Conservation (phyloP, 2,888 invertebrate species). For the Agriopis marginaria region DNA sequence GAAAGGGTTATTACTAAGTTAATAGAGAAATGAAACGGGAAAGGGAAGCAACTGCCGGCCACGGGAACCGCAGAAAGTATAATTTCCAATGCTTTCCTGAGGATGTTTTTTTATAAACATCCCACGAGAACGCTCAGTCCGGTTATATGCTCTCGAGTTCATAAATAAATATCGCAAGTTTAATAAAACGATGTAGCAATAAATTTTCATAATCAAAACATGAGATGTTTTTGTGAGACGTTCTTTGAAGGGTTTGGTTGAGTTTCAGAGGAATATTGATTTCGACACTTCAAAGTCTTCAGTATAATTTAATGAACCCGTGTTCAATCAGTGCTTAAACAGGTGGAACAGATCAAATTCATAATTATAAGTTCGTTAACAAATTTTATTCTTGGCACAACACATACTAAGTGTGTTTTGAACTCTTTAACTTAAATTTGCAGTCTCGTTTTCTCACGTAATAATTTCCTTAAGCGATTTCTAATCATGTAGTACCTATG, state of each 20-base stretch:
- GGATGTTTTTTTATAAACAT: conserved; percentile 37
- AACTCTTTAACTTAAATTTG: too few relatives aligned
- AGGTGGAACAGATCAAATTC: background rate
- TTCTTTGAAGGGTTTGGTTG: background rate
- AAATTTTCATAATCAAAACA: conserved; percentile 12
- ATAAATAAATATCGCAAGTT: conserved; percentile 18
- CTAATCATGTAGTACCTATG: too few relatives aligned
- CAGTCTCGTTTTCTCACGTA: too few relatives aligned
- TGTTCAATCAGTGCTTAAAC: background rate
- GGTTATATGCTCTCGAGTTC: conserved; percentile 15
- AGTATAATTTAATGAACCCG: background rate
- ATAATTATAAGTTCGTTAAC: background rate
- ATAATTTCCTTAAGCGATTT: too few relatives aligned
- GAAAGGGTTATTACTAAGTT: too few relatives aligned
- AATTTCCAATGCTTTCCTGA: conserved; percentile 32
- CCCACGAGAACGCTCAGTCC: conserved; percentile 22
- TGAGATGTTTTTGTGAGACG: conserved; percentile 12
- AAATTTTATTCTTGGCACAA: too few relatives aligned
- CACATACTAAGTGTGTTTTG: too few relatives aligned
- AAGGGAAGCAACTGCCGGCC: conserved; percentile 19
- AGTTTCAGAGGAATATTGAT: conserved; percentile 5
- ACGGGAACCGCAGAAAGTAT: conserved; percentile 32
- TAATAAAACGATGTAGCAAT: conserved; percentile 6
- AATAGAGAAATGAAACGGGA: background rate
- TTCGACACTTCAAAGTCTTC: conserved; percentile 2